Evolutionary conservation across 2,113 vertebrate species (phyloP).

Genomic region (Dicaeum eximium): DNA sequence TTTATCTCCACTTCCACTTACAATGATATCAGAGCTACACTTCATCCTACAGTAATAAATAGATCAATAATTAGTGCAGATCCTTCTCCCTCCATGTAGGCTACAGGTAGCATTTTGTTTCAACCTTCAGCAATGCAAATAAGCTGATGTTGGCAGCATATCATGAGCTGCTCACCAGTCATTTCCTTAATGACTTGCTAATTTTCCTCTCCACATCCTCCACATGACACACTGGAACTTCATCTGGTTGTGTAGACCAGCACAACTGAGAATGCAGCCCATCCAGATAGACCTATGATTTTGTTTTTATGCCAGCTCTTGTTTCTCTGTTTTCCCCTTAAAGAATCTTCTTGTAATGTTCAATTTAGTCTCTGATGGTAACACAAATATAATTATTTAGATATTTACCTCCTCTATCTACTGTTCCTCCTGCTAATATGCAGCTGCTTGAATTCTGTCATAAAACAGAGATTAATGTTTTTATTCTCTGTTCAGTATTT

Average conservation of each 20-base stretch:
- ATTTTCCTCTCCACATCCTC: slow-evolving; percentile 63
- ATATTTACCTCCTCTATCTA: not conserved
- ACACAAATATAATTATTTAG: not conserved
- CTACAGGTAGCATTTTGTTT: slow-evolving; percentile 69
- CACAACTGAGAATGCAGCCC: not conserved
- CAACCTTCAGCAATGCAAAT: slow-evolving; percentile 61
- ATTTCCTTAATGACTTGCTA: slow-evolving; percentile 75
- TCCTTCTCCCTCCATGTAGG: not conserved
- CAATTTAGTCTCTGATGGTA: not conserved
- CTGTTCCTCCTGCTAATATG: not conserved
- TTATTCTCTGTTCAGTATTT: slow-evolving; percentile 6
- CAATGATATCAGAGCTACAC: not conserved
- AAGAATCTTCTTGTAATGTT: not conserved
- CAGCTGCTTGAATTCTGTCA: not conserved
- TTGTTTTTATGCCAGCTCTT: not conserved
- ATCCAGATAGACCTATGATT: not conserved
- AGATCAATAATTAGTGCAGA: not conserved
- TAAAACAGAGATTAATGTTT: not conserved
- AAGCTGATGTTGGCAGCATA: slow-evolving; percentile 62
- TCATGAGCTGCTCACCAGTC: slow-evolving; percentile 53
- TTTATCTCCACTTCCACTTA: not conserved
- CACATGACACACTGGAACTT: slow-evolving; percentile 35
- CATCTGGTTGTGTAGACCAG: not conserved
- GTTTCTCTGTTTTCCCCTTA: not conserved
- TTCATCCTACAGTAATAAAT: not conserved